Evolutionary conservation across 2,888 invertebrate genomes (phyloP), one percentile per base, ranked within the genome.

Genomic region (Lapara coniferarum): DNA sequence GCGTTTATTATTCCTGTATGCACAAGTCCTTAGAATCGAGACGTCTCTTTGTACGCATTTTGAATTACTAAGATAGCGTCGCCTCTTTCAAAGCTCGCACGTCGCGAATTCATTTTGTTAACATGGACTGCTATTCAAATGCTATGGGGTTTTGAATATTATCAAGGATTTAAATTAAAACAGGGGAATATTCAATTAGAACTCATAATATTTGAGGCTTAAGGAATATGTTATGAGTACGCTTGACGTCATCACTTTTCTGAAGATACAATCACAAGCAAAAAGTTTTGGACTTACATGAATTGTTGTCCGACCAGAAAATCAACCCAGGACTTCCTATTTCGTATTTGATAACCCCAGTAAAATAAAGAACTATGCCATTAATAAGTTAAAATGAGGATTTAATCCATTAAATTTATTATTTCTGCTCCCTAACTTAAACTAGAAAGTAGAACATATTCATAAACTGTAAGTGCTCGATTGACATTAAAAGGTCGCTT

Each of bases 1-100:
- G 25, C 5, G 13, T 19, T 30, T 2, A 25, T 37, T 30, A 30
- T 14, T 16, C 16, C 30, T 12, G 37, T 69, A n/a, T 63, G 68
- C 14, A 69, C 16, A 44, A 12, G 13, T 63, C 68, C 19, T 68
- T 69, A 69, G 44, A 16, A 63, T 52, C 73, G 71, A 68, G 69
- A 74, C 73, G 69, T 72, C 75, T 71, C 70, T 72, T 70, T 70
- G 77, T 73, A 78, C 78, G 77, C 74, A 76, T 72, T 71, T 72
- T 66, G 77, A 76, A 78, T 78, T 70, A 71, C 66, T 30, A 75
- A 73, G 72, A 59, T 46, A 66, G 55, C 46, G 69, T 55, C 69
- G 55, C 53, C 55, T 56, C 57, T 69, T 58, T 59, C 66, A 68
- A 66, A 73, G 73, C 67, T 72, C 73, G 52, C 51, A 52, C 46